Evolutionary conservation across 2,888 invertebrate genomes (phyloP).

Genomic region (Tenthredo distinguenda): DNA sequence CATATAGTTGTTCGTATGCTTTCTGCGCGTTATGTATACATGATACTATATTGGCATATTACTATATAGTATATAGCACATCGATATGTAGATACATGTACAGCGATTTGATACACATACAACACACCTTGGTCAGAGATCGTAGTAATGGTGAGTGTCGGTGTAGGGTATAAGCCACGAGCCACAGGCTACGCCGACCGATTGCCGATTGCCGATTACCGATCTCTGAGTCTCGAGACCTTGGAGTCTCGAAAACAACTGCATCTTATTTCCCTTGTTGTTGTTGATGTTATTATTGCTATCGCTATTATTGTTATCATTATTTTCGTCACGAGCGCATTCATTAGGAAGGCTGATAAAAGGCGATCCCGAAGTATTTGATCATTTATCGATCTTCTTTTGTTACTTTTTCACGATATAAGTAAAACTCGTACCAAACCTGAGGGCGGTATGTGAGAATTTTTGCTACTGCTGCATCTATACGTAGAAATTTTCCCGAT

Average conservation of each 20-base stretch:
- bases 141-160: neutral
- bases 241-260: slow-evolving; percentile 61
- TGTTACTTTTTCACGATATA: no score
- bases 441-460: no score
- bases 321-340: neutral
- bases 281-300: neutral
- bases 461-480: no score
- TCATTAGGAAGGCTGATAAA: neutral
- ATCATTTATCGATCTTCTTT: no score
- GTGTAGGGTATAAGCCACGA: slow-evolving; percentile 45
- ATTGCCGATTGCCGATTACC: slow-evolving; percentile 32
- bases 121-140: slow-evolving; percentile 25
- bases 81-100: neutral
- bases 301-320: neutral
- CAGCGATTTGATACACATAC: slow-evolving; percentile 16
- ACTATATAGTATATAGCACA: slow-evolving; percentile 29
- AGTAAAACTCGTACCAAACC: no score
- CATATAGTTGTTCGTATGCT: slow-evolving; percentile 31
- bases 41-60: neutral
- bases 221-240: slow-evolving; percentile 51
- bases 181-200: slow-evolving; percentile 21
- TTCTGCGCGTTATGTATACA: slow-evolving; percentile 6
- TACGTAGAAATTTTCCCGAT: no score
- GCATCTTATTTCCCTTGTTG: slow-evolving; percentile 54
- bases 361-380: neutral